These are phyloP conservation scores for Mayetiola destructor DNA, from an alignment of 2,888 invertebrate genomes.

Conservation along the genomic window DNA sequence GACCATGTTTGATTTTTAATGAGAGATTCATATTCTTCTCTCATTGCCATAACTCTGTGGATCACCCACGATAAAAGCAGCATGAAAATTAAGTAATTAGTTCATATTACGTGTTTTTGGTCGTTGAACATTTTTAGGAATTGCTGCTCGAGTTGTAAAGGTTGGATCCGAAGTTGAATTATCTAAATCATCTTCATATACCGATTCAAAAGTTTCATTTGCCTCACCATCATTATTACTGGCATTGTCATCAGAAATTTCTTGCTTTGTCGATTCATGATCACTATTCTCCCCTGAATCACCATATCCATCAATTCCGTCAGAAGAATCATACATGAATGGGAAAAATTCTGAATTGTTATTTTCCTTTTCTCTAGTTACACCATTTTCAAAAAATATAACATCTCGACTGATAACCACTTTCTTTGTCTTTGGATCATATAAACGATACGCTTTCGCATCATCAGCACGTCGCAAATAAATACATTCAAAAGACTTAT, in stretches of 20 bases:
- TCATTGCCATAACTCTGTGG: not conserved
- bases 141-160: not conserved
- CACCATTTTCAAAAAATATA: not conserved
- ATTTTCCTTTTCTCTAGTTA: not conserved
- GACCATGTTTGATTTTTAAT: not conserved
- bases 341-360: not conserved
- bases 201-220: not conserved
- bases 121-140: not conserved
- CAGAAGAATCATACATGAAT: not conserved
- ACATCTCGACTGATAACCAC: slow-evolving; percentile 2
- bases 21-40: not conserved
- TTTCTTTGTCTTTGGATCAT: not conserved
- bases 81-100: not conserved
- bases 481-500: slow-evolving; percentile 14
- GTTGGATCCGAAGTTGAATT: not conserved
- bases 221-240: not conserved
- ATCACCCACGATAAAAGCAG: not conserved
- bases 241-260: not conserved
- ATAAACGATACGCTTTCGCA: slow-evolving; percentile 25
- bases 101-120: not conserved
- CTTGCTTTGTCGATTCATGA: not conserved
- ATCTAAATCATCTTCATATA: not conserved
- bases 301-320: not conserved
- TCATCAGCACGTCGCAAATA: slow-evolving; percentile 24
- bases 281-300: not conserved